phyloP scores from a whole-genome alignment of 2,113 vertebrate species.

The Cettia cetti region DNA sequence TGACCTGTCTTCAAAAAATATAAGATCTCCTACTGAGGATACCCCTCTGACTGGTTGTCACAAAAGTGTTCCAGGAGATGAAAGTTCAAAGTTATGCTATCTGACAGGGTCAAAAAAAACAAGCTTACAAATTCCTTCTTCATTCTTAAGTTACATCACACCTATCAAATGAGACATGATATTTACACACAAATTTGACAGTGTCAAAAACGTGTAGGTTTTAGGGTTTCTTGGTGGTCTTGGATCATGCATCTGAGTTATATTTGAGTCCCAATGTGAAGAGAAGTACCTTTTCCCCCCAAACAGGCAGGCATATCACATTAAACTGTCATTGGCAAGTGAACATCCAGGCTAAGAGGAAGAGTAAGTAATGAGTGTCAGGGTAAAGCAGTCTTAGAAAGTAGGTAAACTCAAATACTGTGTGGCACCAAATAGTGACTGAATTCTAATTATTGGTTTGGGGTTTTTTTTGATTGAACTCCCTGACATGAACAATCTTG shows the following conservation, averaged over 20 bases:
- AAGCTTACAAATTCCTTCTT: neutral
- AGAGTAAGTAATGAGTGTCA: neutral
- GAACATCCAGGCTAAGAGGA: neutral
- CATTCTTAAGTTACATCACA: neutral
- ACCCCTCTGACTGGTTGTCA: neutral
- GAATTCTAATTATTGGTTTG: neutral
- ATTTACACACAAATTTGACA: neutral
- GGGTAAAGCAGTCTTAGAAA: neutral
- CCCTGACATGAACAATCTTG: neutral
- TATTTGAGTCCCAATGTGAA: neutral
- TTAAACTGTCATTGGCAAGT: neutral
- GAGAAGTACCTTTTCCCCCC: neutral
- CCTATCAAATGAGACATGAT: neutral
- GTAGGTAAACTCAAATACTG: neutral
- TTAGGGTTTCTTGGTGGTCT: neutral
- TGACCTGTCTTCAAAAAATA: neutral
- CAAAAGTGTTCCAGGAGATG: neutral
- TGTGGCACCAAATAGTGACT: neutral
- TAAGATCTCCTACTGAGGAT: neutral
- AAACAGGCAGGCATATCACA: neutral
- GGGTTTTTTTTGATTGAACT: neutral
- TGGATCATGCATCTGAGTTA: neutral
- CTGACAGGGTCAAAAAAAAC: neutral
- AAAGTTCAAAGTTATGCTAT: constrained; percentile 10
- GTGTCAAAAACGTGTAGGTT: neutral